These are phyloP conservation scores for Epizoanthus fatuus DNA, from an alignment of 92 coral and sea anemone genomes.

Conservation along the genomic window DNA sequence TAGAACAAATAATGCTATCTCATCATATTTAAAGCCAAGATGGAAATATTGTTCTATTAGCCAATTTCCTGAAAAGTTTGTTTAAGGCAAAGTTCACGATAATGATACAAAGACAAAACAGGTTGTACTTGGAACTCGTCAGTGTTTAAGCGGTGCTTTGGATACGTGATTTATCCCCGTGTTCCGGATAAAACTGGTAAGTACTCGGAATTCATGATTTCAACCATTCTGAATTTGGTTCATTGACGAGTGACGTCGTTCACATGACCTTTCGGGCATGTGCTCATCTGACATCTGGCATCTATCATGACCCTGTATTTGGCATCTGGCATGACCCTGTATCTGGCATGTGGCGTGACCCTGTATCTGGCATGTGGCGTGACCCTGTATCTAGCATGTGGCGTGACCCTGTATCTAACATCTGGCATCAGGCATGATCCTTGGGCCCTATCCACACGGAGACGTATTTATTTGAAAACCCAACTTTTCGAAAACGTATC, in stretches of 20 bases:
- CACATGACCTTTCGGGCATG: conserved; percentile 1
- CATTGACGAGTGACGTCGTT: not conserved
- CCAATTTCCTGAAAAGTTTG: conserved; percentile 20
- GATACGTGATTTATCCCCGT: not conserved
- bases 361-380: too few relatives aligned
- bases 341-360: too few relatives aligned
- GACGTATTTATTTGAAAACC: too few relatives aligned
- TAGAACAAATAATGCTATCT: conserved; percentile 16
- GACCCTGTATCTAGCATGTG: too few relatives aligned
- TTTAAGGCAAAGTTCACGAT: conserved; percentile 12
- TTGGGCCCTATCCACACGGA: too few relatives aligned
- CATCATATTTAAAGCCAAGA: conserved; percentile 16
- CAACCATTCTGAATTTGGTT: conserved; percentile 16
- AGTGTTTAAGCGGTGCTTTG: not conserved
- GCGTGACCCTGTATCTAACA: too few relatives aligned
- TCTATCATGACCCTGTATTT: too few relatives aligned
- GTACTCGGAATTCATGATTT: conserved; percentile 10
- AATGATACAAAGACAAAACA: conserved; percentile 10
- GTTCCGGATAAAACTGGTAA: conserved; percentile 6
- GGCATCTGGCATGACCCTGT: too few relatives aligned
- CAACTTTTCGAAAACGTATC: too few relatives aligned
- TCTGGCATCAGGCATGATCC: too few relatives aligned
- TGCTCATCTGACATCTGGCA: not conserved
- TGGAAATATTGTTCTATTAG: conserved; percentile 26
- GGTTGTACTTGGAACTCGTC: not conserved